These are phyloP conservation scores for Sthenelais limicola DNA, from an alignment of 2,888 invertebrate species.

Conservation along the genomic window DNA sequence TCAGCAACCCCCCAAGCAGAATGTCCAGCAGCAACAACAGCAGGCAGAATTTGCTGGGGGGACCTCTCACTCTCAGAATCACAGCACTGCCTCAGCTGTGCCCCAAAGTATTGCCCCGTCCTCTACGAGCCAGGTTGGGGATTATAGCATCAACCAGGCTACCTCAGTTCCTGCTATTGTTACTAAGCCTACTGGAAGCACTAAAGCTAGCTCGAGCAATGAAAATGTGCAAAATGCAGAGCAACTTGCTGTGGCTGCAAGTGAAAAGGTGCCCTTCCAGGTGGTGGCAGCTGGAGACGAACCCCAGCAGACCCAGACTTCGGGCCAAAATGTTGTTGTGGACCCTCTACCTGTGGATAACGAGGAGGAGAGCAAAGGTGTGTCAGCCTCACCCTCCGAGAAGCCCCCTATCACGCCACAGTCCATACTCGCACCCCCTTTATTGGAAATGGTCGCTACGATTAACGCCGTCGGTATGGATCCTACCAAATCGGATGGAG, in stretches of 20 bases:
- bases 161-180: constrained; percentile 2
- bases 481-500: constrained; percentile 44
- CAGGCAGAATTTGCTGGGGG: constrained; percentile 7
- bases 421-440: constrained; percentile 43
- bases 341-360: constrained; percentile 11
- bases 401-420: constrained; percentile 11
- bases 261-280: constrained; percentile 9
- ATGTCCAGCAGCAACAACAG: constrained; percentile 16
- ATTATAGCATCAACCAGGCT: background rate
- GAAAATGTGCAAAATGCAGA: constrained; percentile 25
- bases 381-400: background rate
- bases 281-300: background rate
- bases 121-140: background rate
- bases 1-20: background rate
- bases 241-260: background rate
- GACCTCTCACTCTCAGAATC: constrained; percentile 11
- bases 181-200: background rate
- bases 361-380: constrained; percentile 1
- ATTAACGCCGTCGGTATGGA: constrained; percentile 43
- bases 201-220: constrained; percentile 24
- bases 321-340: background rate
- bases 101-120: constrained; percentile 32
- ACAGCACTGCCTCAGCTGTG: constrained; percentile 10
- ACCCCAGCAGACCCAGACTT: background rate
- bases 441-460: constrained; percentile 50